A percentile compares a stretch with the other conserved stretches of the same genome.
phyloP scores from a whole-genome alignment of 2,113 vertebrate species.

The cattle (Bos taurus) region DNA sequence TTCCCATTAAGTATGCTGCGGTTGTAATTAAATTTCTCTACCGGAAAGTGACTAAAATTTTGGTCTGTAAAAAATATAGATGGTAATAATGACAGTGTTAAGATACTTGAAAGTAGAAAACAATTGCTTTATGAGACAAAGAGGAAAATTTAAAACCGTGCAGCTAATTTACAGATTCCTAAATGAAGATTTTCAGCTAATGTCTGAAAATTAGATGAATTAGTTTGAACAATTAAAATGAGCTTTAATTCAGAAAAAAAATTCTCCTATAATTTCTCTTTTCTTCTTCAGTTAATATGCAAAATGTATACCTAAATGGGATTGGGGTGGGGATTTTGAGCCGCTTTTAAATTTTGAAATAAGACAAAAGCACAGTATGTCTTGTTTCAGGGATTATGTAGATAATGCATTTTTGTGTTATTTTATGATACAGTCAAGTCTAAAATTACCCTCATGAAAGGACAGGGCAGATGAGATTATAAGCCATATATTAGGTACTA shows the following conservation, averaged over 20 bases:
- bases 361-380: background rate
- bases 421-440: background rate
- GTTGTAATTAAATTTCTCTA: conserved; percentile 49
- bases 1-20: background rate
- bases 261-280: accelerated
- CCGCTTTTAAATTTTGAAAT: background rate
- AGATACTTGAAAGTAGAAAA: conserved; percentile 26
- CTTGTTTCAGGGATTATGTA: background rate
- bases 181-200: background rate
- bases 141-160: background rate
- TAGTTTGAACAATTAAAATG: background rate
- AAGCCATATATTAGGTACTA: background rate
- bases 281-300: background rate
- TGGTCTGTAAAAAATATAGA: conserved; percentile 19
- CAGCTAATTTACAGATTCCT: background rate
- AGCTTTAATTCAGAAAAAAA: background rate
- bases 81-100: conserved; percentile 28
- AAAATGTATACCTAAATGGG: background rate
- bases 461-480: background rate
- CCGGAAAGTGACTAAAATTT: background rate
- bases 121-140: background rate
- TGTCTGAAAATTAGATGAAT: conserved; percentile 1
- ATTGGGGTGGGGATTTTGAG: background rate
- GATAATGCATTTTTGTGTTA: background rate
- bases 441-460: background rate